Conservation (phyloP, 1,140 invertebrate genomes). For the Stegodyphus mimosarum region DNA sequence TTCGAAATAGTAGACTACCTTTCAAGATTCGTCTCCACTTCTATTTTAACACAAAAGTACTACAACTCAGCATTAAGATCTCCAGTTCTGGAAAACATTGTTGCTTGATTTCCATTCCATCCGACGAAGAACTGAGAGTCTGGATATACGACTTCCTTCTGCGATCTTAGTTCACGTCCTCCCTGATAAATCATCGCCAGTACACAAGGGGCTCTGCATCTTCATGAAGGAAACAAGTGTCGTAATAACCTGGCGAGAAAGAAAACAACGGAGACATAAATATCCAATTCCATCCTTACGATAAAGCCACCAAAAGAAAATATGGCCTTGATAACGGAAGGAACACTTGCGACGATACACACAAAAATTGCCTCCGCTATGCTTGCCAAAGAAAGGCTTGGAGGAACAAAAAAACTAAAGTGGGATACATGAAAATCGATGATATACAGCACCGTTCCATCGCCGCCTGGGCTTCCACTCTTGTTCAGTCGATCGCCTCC, state of each 20-base stretch:
- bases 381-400: not conserved
- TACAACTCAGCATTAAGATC: too few species aligned
- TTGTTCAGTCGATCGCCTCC: conserved; percentile 18
- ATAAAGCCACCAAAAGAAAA: conserved; percentile 41
- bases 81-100: too few species aligned
- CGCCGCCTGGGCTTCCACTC: not conserved
- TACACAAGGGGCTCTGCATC: conserved; percentile 9
- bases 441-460: conserved; percentile 20
- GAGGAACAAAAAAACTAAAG: not conserved
- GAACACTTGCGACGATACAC: not conserved
- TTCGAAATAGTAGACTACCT: too few species aligned
- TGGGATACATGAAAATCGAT: conserved; percentile 44
- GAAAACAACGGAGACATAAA: conserved; percentile 36
- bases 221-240: conserved; percentile 51
- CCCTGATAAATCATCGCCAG: conserved; percentile 23
- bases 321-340: conserved; percentile 3
- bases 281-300: conserved; percentile 48
- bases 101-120: too few species aligned
- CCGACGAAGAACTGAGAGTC: too few species aligned
- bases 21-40: too few species aligned
- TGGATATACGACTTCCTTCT: too few species aligned
- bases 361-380: conserved; percentile 1
- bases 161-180: too few species aligned
- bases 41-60: too few species aligned
- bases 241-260: conserved; percentile 29